Evolutionary conservation across 1,140 invertebrate species (phyloP).

Genomic region (Andrena cerasifolii): DNA sequence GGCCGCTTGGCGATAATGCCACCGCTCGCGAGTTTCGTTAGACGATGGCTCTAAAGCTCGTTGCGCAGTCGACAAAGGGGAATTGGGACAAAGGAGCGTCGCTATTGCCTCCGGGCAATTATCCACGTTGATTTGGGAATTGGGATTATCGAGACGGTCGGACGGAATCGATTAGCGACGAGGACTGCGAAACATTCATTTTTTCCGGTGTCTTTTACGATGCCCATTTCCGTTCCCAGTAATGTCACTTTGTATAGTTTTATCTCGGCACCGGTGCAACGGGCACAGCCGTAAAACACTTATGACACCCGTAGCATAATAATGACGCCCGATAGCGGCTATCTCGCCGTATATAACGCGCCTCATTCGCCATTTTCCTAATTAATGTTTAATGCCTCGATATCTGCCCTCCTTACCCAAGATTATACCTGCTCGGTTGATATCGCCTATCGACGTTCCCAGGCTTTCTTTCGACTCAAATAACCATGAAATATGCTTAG

Average conservation of each 20-base stretch:
- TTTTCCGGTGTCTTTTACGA: constrained; percentile 52
- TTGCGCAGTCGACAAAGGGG: not conserved
- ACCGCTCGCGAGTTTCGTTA: no score
- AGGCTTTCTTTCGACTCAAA: not conserved
- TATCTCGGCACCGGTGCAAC: constrained; percentile 59
- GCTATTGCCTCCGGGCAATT: not conserved
- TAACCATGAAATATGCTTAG: constrained; percentile 22
- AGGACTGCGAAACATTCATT: constrained; percentile 39
- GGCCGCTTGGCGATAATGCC: not conserved
- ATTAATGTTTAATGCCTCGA: constrained; percentile 71
- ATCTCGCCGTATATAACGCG: constrained; percentile 62
- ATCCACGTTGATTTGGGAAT: not conserved
- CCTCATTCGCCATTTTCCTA: constrained; percentile 69
- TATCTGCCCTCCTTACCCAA: constrained; percentile 64
- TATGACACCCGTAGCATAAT: constrained; percentile 73
- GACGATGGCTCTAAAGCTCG: not conserved
- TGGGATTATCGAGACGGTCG: constrained; percentile 7
- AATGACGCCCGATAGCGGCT: constrained; percentile 68
- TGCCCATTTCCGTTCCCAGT: constrained; percentile 55
- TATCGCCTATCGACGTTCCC: constrained; percentile 34
- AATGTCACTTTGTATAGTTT: constrained; percentile 63
- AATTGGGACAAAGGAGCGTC: no score
- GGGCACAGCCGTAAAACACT: constrained; percentile 67
- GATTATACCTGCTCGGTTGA: constrained; percentile 43
- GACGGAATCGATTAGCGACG: constrained; percentile 33